A percentile compares a stretch with the other conserved stretches of the same genome.
These are phyloP conservation scores for Myopa tessellatipennis DNA, from an alignment of 2,888 invertebrate species.

Conservation along the genomic window DNA sequence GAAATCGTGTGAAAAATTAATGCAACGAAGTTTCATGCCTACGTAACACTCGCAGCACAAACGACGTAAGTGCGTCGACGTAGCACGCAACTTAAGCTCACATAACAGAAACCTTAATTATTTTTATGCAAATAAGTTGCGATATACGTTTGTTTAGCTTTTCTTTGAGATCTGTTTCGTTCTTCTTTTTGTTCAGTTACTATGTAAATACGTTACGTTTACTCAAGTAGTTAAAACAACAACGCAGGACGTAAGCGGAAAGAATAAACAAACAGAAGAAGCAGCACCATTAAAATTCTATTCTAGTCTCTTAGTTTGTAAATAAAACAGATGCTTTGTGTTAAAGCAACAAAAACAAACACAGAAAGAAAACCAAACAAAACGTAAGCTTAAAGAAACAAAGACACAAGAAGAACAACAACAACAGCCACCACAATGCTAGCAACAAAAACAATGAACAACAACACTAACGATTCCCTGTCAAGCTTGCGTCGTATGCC, in stretches of 20 bases:
- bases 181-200: neutral
- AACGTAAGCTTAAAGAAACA: neutral
- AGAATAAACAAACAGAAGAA: neutral
- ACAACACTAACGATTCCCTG: neutral
- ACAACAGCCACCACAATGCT: neutral
- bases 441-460: neutral
- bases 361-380: neutral
- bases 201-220: constrained; percentile 6
- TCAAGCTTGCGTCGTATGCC: neutral
- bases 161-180: neutral
- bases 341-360: neutral
- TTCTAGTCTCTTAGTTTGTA: neutral
- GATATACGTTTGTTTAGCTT: neutral
- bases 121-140: constrained; percentile 20
- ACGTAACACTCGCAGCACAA: too few relatives aligned
- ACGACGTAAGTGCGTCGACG: too few relatives aligned
- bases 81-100: neutral
- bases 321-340: neutral
- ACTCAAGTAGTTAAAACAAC: too few relatives aligned
- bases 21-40: neutral
- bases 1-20: neutral
- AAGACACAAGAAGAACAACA: neutral
- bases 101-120: constrained; percentile 4
- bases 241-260: neutral
- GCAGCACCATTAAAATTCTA: neutral